These are phyloP conservation scores for Tholera decimalis DNA, from an alignment of 2,888 invertebrate species.

Conservation along the genomic window DNA sequence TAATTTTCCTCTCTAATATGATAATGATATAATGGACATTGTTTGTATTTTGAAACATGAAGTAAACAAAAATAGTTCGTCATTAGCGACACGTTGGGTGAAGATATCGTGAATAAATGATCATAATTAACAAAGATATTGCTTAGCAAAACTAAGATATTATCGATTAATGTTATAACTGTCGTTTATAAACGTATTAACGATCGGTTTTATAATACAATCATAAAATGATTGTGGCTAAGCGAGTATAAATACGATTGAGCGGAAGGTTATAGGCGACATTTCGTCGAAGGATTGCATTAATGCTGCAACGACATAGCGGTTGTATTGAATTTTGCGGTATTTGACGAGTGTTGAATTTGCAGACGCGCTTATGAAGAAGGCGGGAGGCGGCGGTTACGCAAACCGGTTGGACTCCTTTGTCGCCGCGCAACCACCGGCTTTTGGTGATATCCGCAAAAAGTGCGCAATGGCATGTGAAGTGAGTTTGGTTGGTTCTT, in stretches of 20 bases:
- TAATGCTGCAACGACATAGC: constrained; percentile 71
- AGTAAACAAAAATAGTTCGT: background rate
- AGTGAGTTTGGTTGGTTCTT: constrained; percentile 80
- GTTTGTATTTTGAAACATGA: constrained; percentile 10
- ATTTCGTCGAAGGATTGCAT: constrained; percentile 70
- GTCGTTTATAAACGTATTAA: constrained; percentile 15
- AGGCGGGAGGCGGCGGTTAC: constrained; percentile 82
- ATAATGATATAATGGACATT: background rate
- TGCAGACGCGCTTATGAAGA: constrained; percentile 88
- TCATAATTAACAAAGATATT: constrained; percentile 17
- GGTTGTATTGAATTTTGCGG: constrained; percentile 81
- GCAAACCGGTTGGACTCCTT: constrained; percentile 89
- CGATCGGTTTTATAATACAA: constrained; percentile 51
- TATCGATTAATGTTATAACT: constrained; percentile 17
- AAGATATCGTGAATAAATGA: background rate
- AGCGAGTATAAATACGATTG: constrained; percentile 41
- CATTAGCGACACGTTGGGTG: background rate
- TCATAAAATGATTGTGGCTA: constrained; percentile 69
- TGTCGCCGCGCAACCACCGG: constrained; percentile 83
- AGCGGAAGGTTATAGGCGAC: constrained; percentile 66
- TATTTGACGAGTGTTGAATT: constrained; percentile 89
- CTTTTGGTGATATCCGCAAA: constrained; percentile 90
- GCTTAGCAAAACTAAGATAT: constrained; percentile 17
- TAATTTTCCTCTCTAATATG: constrained; percentile 16
- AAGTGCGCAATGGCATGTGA: constrained; percentile 85